A percentile compares a stretch with the other conserved stretches of the same genome.
Evolutionary conservation across 1,140 invertebrate genomes (phyloP).

Genomic region (Trypoxylus dichotomus): DNA sequence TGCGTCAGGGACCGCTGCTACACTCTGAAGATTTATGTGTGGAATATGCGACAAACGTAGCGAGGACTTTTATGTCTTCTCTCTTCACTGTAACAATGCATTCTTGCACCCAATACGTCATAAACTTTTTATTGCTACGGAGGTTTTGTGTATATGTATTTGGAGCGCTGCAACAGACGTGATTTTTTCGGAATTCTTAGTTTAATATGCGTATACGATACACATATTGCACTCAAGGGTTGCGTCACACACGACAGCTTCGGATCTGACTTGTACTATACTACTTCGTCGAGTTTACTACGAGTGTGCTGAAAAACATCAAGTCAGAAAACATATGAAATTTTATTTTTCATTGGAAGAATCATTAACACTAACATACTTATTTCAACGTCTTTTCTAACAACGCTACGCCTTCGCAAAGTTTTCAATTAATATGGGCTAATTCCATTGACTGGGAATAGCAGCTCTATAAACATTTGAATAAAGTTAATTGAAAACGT

Average conservation of each 20-base stretch:
- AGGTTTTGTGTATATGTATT: slow-evolving; percentile 5
- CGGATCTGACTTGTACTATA: too few relatives aligned
- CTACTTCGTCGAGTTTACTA: too few relatives aligned
- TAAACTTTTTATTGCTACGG: slow-evolving; percentile 13
- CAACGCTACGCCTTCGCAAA: too few relatives aligned
- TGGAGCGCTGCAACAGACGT: neutral
- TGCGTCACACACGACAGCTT: slow-evolving; percentile 60
- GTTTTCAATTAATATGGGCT: too few relatives aligned
- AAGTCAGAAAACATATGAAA: too few relatives aligned
- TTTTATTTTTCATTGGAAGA: too few relatives aligned
- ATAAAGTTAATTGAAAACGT: too few relatives aligned
- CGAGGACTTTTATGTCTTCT: slow-evolving; percentile 8
- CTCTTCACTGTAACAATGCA: slow-evolving; percentile 12
- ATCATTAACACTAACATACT: too few relatives aligned
- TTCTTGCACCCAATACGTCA: slow-evolving; percentile 23
- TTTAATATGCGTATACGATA: neutral
- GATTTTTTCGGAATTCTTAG: slow-evolving; percentile 10
- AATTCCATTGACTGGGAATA: too few relatives aligned
- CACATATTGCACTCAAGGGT: neutral
- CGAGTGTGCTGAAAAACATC: too few relatives aligned
- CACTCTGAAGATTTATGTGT: neutral
- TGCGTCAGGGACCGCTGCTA: neutral
- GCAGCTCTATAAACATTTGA: too few relatives aligned
- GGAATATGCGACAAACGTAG: slow-evolving; percentile 11
- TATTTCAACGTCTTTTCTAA: too few relatives aligned